phyloP scores from a whole-genome alignment of 1,140 invertebrate genomes.

The Halesus radiatus region DNA sequence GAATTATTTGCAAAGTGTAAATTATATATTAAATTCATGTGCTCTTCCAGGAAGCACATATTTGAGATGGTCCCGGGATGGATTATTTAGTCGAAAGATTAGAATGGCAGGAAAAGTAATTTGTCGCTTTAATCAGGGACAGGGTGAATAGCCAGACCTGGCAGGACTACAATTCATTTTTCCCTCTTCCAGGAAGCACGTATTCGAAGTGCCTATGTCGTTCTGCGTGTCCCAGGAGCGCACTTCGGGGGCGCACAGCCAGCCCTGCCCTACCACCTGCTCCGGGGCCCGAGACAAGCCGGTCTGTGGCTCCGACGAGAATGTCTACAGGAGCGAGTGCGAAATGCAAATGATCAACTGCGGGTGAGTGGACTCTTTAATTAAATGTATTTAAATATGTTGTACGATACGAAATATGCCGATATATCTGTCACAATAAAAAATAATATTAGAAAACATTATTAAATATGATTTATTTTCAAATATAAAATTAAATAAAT shows the following conservation, averaged over 20 bases:
- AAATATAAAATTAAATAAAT: too few relatives aligned
- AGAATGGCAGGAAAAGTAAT: too few relatives aligned
- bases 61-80: conserved; percentile 89
- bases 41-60: conserved; percentile 85
- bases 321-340: conserved; percentile 89
- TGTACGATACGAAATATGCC: too few relatives aligned
- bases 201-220: conserved; percentile 91
- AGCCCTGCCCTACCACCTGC: conserved; percentile 75
- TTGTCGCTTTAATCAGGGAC: too few relatives aligned
- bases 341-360: conserved; percentile 92
- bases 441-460: too few relatives aligned
- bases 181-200: conserved; percentile 79
- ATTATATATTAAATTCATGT: too few relatives aligned
- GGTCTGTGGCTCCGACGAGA: conserved; percentile 90
- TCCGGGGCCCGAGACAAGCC: conserved; percentile 76
- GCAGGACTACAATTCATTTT: neutral
- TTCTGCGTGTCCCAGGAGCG: conserved; percentile 87
- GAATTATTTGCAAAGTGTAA: too few relatives aligned
- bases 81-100: too few relatives aligned
- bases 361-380: conserved; percentile 75
- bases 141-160: too few relatives aligned
- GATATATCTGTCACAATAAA: too few relatives aligned
- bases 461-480: too few relatives aligned
- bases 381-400: too few relatives aligned
- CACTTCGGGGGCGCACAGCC: conserved; percentile 70